Base-by-base conservation (phyloP, 2,113 vertebrate species). In the Hippocampus mohnikei region DNA sequence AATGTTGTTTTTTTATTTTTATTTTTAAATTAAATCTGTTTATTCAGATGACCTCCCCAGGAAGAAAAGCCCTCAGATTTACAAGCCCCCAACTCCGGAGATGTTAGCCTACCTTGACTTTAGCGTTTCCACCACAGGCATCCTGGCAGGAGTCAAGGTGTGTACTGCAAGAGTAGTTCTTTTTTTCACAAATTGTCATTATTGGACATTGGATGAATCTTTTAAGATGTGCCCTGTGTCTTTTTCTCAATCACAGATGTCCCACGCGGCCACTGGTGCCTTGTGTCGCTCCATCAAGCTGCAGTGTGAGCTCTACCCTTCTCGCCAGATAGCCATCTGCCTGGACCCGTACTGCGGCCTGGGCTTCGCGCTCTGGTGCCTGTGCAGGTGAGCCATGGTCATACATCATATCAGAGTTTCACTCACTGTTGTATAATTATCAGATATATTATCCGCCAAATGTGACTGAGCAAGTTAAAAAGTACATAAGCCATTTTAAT, bases 261-360 rank as follows among this genome's bases (percentile, higher is more conserved):
- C 97, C 0, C 97, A 98, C 0, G 89, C 95, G 25, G 96, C 96
- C 86, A 95, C 95, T 65, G 96, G 96, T 89, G 96, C 96, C 93
- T 93, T 98, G 90, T 98, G 97, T 88, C 97, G 95, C 75, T 97
- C 97, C 18, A 94, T 98, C 55, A 98, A 98, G 84, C 93, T 98
- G 25, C 97, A 98, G 88, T 98, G 97, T 83, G 97, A 98, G 88
- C 92, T 98, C 64, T 98, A 98, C 85, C 97, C 97, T 0, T 98
- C 97, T 0, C 89, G 97, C 50, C 96, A 98, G 92, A 96, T 97
- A 5, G 95, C 97, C 81, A 94, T 98, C 90, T 98, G 97, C 77
- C 92, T 98, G 23, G 97, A 98, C 88, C 97, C 97, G 0, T 98
- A 98, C 73, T 98, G 97, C 8, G 97, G 97, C 82, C 91, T 98